Conservation (phyloP, 2,888 invertebrate species). For the Ryuthela nishihirai region DNA sequence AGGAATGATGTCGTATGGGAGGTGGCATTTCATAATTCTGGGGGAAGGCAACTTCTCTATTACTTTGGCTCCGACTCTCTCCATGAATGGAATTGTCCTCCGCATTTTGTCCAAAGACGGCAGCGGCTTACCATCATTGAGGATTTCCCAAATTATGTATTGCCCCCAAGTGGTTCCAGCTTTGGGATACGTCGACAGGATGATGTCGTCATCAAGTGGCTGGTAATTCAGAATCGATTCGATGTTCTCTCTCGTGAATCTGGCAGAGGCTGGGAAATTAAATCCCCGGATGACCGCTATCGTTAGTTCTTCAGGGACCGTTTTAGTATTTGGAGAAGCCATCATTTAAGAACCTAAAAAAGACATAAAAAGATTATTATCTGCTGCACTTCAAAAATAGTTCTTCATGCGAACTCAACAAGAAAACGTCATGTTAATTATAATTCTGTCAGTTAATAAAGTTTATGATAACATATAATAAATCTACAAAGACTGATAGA, state of each 20-base stretch:
- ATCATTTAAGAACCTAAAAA: no score
- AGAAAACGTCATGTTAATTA: no score
- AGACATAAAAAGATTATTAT: no score
- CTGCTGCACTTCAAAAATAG: no score
- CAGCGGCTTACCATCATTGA: conserved; percentile 36
- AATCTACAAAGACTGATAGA: no score
- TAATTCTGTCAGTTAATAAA: no score
- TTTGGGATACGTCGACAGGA: conserved; percentile 9
- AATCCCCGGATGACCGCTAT: no score
- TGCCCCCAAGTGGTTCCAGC: conserved; percentile 18
- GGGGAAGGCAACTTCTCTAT: background rate
- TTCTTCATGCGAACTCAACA: no score
- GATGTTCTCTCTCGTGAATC: background rate
- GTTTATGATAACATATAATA: no score
- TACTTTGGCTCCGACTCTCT: background rate
- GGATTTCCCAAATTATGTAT: conserved; percentile 12
- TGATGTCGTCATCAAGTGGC: conserved; percentile 3
- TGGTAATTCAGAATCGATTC: background rate
- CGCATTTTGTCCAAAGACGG: conserved; percentile 40
- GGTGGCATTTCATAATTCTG: conserved; percentile 44
- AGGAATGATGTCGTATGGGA: conserved; percentile 40
- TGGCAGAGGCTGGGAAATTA: conserved; percentile 40
- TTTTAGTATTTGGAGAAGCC: no score
- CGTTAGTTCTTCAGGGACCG: no score
- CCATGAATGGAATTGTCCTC: conserved; percentile 33